Evolutionary conservation across 2,113 vertebrate genomes (phyloP).

Genomic region (Rallus limicola): DNA sequence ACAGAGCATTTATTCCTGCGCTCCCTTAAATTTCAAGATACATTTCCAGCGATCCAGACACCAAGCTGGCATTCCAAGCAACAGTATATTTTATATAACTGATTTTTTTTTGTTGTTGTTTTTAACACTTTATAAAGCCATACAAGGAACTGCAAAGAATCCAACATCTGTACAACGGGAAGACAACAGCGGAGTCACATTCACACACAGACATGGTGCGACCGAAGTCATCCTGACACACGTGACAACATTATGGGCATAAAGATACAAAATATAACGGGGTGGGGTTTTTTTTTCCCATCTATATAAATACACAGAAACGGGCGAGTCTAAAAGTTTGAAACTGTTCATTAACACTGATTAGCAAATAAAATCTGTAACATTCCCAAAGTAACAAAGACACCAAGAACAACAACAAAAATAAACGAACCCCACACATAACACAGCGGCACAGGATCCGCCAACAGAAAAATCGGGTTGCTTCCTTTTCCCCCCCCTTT

Average conservation of each 20-base stretch:
- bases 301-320: conserved; percentile 83
- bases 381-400: conserved; percentile 29
- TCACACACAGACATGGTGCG: conserved; percentile 70
- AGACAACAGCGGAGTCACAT: conserved; percentile 76
- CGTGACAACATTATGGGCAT: conserved; percentile 66
- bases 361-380: conserved; percentile 56
- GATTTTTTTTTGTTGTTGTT: conserved; percentile 74
- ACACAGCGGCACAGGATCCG: neutral
- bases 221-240: conserved; percentile 67
- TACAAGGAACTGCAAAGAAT: conserved; percentile 88
- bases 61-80: conserved; percentile 73
- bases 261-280: conserved; percentile 81
- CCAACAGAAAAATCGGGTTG: conserved; percentile 24
- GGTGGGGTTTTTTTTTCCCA: conserved; percentile 69
- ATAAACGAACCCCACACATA: neutral
- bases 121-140: conserved; percentile 92
- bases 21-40: conserved; percentile 24
- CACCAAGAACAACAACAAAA: neutral
- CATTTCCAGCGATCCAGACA: conserved; percentile 49
- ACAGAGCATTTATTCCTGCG: conserved; percentile 42
- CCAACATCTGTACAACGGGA: conserved; percentile 83
- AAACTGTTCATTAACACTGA: conserved; percentile 67
- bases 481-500: conserved; percentile 4
- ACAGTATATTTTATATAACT: conserved; percentile 75
- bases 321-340: conserved; percentile 21